Evolutionary conservation across 2,113 vertebrate genomes (phyloP), one percentile per base, ranked within the genome.

Genomic region (Oreotrochilus melanogaster): DNA sequence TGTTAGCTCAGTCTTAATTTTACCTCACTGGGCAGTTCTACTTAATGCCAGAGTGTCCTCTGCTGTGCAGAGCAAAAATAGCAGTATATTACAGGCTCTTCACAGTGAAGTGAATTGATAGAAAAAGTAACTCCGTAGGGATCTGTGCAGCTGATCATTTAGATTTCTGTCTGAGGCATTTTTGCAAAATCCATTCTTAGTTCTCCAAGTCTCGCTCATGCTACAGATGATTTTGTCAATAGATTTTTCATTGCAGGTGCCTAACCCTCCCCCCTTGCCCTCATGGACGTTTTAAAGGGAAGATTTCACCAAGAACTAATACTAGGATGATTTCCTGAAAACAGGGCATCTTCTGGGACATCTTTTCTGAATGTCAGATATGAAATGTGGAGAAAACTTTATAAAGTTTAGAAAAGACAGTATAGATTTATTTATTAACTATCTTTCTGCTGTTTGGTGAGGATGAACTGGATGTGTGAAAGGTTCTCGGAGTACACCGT

Each of bases 41-140:
- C 27, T 51, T 85, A 94, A 91, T 70, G 58, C 16, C 74, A 95
- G 92, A 96, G 88, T 87, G 94, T 92, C 95, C 94, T 94, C 95
- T 96, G 78, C 92, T 94, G 96, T 87, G 85, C 70, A 47, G 7
- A 64, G 18, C 18, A 89, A 94, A 94, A 95, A 96, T 14, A 79
- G 89, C 95, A 95, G 17, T 10, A 27, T 39, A 43, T 47, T 84
- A 74, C 27, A 78, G 12, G n/a, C 53, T 78, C n/a, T 61, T 69
- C 39, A 39, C 11, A 39, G 39, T 39, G 22, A n/a, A 64, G 14
- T n/a, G 31, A 78, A 48, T 0, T 28, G 28, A 58, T 18, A 48
- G 54, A 62, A 60, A 37, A 83, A 51, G 18, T 57, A 42, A 79
- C 27, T 58, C 58, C 14, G 7, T 6, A 47, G 21, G 39, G 42